Evolutionary conservation across 2,797 vertebrate species (phyloP).

Genomic region (Hypotaenidia okinawae): DNA sequence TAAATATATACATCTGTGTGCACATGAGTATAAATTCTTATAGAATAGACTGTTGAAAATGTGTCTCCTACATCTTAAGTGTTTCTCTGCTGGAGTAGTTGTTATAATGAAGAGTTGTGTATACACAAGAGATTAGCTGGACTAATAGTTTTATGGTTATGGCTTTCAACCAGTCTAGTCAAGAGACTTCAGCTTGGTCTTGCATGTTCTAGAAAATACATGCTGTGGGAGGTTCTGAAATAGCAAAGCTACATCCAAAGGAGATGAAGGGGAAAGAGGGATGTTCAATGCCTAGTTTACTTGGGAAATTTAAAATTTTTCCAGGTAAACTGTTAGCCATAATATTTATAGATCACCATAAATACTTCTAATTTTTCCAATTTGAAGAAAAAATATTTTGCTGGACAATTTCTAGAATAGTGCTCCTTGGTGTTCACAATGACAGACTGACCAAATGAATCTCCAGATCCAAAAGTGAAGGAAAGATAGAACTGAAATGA

Average conservation of each 20-base stretch:
- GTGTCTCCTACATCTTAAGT: background rate
- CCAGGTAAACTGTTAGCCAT: background rate
- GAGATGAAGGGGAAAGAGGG: background rate
- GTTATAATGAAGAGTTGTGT: background rate
- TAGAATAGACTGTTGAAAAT: background rate
- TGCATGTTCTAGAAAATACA: background rate
- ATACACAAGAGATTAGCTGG: background rate
- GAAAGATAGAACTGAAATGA: background rate
- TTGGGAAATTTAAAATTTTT: background rate
- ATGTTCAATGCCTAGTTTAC: background rate
- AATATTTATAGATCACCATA: background rate
- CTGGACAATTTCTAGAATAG: background rate
- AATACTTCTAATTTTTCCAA: background rate
- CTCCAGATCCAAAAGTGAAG: background rate
- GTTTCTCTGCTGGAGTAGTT: background rate
- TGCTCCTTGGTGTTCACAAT: background rate
- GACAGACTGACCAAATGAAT: background rate
- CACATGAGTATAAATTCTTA: background rate
- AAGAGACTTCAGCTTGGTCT: background rate
- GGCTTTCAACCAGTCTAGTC: background rate
- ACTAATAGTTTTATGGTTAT: background rate
- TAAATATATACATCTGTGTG: background rate
- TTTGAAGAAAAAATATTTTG: background rate
- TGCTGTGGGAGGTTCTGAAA: background rate
- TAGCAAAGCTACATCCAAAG: background rate